These are phyloP conservation scores for Penaeus monodon DNA, from an alignment of 2,888 invertebrate species.

Conservation along the genomic window DNA sequence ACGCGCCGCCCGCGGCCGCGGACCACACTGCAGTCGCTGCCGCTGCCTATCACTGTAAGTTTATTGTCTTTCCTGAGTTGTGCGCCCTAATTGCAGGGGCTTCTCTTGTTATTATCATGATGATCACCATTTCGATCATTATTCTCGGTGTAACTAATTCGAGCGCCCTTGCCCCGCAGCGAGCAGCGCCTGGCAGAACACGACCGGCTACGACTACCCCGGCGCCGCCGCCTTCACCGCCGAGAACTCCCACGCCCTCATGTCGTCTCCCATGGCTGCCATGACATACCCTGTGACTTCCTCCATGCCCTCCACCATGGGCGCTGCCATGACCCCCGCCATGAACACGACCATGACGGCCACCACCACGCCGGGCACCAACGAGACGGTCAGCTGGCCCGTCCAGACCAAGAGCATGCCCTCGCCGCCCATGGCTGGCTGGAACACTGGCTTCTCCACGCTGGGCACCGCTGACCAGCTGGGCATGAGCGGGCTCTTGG, in stretches of 20 bases:
- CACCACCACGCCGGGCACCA: neutral
- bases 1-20: constrained; percentile 48
- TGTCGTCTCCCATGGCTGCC: constrained; percentile 62
- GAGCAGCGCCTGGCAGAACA: constrained; percentile 55
- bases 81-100: too few species aligned
- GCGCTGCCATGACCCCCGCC: constrained; percentile 39
- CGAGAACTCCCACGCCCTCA: constrained; percentile 63
- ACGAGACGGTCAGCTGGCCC: constrained; percentile 33
- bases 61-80: neutral
- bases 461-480: constrained; percentile 54
- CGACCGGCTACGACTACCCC: constrained; percentile 60
- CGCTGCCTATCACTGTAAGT: constrained; percentile 64
- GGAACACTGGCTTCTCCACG: constrained; percentile 54
- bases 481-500: constrained; percentile 58
- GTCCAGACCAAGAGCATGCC: constrained; percentile 33
- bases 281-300: constrained; percentile 49
- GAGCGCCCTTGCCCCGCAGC: constrained; percentile 25
- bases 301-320: constrained; percentile 40
- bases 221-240: constrained; percentile 49
- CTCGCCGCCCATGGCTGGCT: constrained; percentile 47
- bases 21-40: constrained; percentile 56
- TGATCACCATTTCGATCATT: neutral
- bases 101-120: neutral
- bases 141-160: neutral
- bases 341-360: constrained; percentile 19